Percentiles rank a stretch among this genome's conserved stretches.
Conservation (phyloP, 2,888 invertebrate genomes). For the Diabrotica balteata region DNA sequence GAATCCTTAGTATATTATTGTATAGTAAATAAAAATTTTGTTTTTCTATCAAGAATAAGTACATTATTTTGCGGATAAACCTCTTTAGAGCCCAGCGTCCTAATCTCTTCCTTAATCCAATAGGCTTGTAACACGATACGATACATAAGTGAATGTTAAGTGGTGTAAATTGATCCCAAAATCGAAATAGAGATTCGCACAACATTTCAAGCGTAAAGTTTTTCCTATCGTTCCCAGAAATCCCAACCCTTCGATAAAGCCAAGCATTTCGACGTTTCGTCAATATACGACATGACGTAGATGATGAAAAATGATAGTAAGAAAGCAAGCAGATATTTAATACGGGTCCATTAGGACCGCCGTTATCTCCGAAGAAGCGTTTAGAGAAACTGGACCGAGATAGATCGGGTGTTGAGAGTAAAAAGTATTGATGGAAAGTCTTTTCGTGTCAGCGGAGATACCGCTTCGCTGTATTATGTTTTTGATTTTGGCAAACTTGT, state of each 20-base stretch:
- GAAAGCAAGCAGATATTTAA: slow-evolving; percentile 56
- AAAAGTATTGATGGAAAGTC: slow-evolving; percentile 32
- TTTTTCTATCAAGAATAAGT: background rate
- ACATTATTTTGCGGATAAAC: background rate
- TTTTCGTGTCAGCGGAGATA: slow-evolving; percentile 28
- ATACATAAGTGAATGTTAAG: slow-evolving; percentile 47
- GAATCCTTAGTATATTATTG: too few species aligned
- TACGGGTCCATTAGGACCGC: slow-evolving; percentile 55
- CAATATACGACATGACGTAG: slow-evolving; percentile 52
- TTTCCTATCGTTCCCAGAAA: slow-evolving; percentile 22
- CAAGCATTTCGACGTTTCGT: slow-evolving; percentile 46
- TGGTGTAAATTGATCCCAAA: slow-evolving; percentile 46
- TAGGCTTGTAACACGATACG: slow-evolving; percentile 40
- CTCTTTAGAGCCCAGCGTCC: slow-evolving; percentile 8
- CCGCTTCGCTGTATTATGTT: slow-evolving; percentile 24
- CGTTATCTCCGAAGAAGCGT: slow-evolving; percentile 34
- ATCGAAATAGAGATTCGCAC: slow-evolving; percentile 33
- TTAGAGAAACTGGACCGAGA: slow-evolving; percentile 38
- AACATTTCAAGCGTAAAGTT: slow-evolving; percentile 32
- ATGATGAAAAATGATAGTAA: slow-evolving; percentile 57
- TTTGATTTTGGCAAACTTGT: slow-evolving; percentile 13
- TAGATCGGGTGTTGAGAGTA: slow-evolving; percentile 31
- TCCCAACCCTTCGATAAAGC: slow-evolving; percentile 44
- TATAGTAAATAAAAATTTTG: background rate
- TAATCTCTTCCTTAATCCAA: slow-evolving; percentile 29